phyloP scores from a whole-genome alignment of 1,140 invertebrate species.

The Rhyacophila brunnea region DNA sequence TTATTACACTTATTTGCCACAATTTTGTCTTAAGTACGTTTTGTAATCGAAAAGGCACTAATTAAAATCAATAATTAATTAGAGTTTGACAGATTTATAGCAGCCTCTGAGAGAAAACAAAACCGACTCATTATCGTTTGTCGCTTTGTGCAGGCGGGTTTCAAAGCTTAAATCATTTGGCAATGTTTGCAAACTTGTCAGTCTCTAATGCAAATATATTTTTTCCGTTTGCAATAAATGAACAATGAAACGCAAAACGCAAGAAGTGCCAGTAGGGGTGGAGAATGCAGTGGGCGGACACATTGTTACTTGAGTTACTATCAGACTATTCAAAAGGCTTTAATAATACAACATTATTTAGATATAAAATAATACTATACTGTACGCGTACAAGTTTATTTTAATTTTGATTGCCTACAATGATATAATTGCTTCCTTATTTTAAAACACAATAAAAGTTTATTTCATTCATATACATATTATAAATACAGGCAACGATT shows the following conservation, averaged over 20 bases:
- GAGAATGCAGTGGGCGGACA: constrained; percentile 2
- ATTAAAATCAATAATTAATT: too few species aligned
- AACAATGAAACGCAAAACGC: constrained; percentile 31
- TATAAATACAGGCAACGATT: too few species aligned
- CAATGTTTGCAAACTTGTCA: constrained; percentile 35
- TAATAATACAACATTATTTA: too few species aligned
- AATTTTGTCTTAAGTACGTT: neutral
- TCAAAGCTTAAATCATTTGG: constrained; percentile 23
- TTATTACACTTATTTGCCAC: too few species aligned
- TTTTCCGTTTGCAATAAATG: constrained; percentile 24
- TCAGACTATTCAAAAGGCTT: too few species aligned
- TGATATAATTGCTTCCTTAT: too few species aligned
- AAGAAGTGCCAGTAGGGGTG: constrained; percentile 5
- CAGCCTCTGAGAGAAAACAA: constrained; percentile 25
- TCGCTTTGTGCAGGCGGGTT: constrained; percentile 11
- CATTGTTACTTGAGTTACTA: neutral
- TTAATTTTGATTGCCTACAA: too few species aligned
- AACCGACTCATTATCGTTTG: constrained; percentile 20
- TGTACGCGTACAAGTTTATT: too few species aligned
- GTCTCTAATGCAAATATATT: constrained; percentile 27
- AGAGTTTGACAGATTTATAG: constrained; percentile 14
- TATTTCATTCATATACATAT: too few species aligned
- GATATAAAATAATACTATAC: too few species aligned
- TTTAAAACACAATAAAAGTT: too few species aligned
- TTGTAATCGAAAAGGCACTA: constrained; percentile 17